Evolutionary conservation across 2,113 vertebrate genomes (phyloP).

Genomic region (Colius striatus): DNA sequence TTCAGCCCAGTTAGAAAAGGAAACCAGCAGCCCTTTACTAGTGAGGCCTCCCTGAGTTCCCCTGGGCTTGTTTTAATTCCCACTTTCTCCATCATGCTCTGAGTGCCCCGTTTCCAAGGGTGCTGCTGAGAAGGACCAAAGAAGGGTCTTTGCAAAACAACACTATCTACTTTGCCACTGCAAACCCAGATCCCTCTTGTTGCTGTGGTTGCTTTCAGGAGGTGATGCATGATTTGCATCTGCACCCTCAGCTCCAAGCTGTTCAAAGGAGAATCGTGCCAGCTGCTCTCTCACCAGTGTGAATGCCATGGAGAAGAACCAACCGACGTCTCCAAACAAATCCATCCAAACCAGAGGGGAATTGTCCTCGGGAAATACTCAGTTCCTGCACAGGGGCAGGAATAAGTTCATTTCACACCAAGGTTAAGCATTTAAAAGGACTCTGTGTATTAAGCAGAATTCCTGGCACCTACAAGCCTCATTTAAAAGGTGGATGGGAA

Average conservation of each 20-base stretch:
- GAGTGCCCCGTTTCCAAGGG: not conserved
- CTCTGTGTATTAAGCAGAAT: slow-evolving; percentile 36
- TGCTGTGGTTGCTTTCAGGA: not conserved
- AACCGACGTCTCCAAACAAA: not conserved
- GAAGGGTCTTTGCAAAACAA: not conserved
- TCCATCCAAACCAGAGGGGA: not conserved
- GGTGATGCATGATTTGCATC: not conserved
- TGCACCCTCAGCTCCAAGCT: not conserved
- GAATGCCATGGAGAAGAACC: not conserved
- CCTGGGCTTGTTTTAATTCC: not conserved
- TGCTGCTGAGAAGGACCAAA: not conserved
- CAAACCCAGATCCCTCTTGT: not conserved
- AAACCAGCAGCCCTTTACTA: slow-evolving; percentile 31
- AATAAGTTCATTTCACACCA: slow-evolving; percentile 40
- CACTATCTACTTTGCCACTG: rapidly evolving
- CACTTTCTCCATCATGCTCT: not conserved
- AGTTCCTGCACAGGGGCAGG: slow-evolving; percentile 32
- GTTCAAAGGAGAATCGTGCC: not conserved
- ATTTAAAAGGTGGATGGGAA: slow-evolving; percentile 67
- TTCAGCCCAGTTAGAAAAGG: slow-evolving; percentile 29
- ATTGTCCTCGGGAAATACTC: not conserved
- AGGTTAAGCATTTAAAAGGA: slow-evolving; percentile 49
- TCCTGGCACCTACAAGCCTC: slow-evolving; percentile 36
- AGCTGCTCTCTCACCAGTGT: not conserved
- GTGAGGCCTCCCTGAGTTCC: not conserved